Evolutionary conservation across 2,888 invertebrate species (phyloP), one percentile per base, ranked within the genome.

Genomic region (Thelaira solivaga): DNA sequence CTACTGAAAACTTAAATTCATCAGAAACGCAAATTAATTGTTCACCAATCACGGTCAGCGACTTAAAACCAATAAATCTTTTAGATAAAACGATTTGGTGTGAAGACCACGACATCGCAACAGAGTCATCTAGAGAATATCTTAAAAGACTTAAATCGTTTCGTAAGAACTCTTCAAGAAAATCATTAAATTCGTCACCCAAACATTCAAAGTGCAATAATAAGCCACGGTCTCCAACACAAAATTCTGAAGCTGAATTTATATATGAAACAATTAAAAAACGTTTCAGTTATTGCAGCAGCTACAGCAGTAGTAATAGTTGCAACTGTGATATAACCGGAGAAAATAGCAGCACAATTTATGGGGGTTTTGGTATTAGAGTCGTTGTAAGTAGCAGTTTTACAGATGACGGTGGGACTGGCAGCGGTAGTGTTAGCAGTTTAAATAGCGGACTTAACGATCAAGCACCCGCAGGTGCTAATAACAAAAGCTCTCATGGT

Each of bases 241-340:
- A 57, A 59, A 64, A 59, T 11, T 51, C 57, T 6, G 71, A 76
- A 36, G 22, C n/a, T 8, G 67, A 62, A n/a, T 57, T 62, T 4
- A 41, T 16, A 16, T 69, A 34, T 8, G 64, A 64, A 3, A 29
- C 62, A 10, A 65, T 1, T 41, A 68, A 26, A 43, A 69, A 71
- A 51, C 47, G 47, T 0, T 69, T 69, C 29, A 69, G 75, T 61
- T 67, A 74, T 16, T 74, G 84, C 3, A 84, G 82, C 55, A 84
- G 83, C 47, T 85, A 83, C 67, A 87, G 87, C 74, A 87, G 86
- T 81, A 86, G 85, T 77, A 87, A 85, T 49, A 87, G 87, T 68
- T 86, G 87, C 78, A 86, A 85, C 75, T 87, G 88, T 73, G 87
- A 87, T 64, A 86, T 87, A n/a, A 87, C 86, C 7, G 87, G 86